Base-by-base conservation (phyloP, 2,113 vertebrate species). In the Colius striatus region DNA sequence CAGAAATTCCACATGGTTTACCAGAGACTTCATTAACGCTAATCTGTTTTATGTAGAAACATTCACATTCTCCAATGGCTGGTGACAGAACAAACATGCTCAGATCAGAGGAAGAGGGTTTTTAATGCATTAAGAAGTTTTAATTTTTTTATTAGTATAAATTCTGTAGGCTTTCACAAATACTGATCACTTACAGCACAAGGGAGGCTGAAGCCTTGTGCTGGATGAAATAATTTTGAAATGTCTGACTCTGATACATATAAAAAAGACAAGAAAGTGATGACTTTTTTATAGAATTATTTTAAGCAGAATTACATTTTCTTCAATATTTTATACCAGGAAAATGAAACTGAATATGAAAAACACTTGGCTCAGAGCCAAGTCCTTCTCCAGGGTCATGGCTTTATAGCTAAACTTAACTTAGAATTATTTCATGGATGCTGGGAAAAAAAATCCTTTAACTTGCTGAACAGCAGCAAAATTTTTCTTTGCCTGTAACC, bases 261-360 rank as follows among this genome's bases (percentile, higher is more conserved):
- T 45, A 77, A 94, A 79, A 86, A 84, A 84, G 84, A 94, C 94
- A 93, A 75, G 66, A 81, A 89, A 54, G 5, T 77, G 72, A 83
- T 94, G 71, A 91, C 36, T 90, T 92, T 96, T 95, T 94, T 14
- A 94, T 81, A 41, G 71, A 89, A 87, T 88, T 96, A 85, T 86
- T 95, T 95, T 93, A 95, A 93, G 65, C 43, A 81, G 57, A 91
- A 94, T 93, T 93, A 90, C 26, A 11, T 91, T 95, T 96, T 92
- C 76, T 92, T 95, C 82, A 95, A 89, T 95, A 87, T 96, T 97
- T 95, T 79, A 87, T 96, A 82, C 21, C 16, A 70, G 30, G 29
- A 84, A 89, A 95, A 53, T 82, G 87, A 95, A 95, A 94, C 66
- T 72, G 84, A 95, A 75, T 95, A 89, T 76, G 84, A 92, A 94